Conservation (phyloP, 2,797 vertebrate genomes). For the Sebastiscus tertius region DNA sequence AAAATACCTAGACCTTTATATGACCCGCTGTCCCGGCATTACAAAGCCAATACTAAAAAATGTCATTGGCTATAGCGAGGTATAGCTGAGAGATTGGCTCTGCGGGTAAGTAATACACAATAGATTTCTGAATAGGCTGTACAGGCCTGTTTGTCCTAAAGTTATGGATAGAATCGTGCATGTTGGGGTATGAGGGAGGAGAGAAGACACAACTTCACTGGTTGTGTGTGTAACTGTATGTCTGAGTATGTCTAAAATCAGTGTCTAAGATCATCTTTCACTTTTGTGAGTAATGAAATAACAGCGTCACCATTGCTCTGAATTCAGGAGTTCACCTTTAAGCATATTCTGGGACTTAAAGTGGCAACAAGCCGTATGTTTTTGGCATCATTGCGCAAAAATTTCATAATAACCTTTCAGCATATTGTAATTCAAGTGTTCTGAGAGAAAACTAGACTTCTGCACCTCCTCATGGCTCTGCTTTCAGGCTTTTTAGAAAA, state of each 20-base stretch:
- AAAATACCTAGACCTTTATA: slow-evolving; percentile 12
- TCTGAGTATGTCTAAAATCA: background rate
- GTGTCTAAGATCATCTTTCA: background rate
- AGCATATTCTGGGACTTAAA: background rate
- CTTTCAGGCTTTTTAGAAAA: no score
- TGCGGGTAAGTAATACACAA: slow-evolving; percentile 40
- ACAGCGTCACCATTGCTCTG: background rate
- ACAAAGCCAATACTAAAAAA: slow-evolving; percentile 33
- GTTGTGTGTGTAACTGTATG: background rate
- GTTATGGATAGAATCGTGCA: background rate
- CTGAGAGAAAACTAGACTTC: no score
- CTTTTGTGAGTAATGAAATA: background rate
- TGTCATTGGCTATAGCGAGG: slow-evolving; percentile 21
- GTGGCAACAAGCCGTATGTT: no score
- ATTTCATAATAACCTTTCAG: no score
- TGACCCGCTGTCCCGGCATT: slow-evolving; percentile 4
- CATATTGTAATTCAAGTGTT: no score
- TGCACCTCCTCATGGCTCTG: no score
- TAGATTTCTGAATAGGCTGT: slow-evolving; percentile 18
- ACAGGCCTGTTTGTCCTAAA: background rate
- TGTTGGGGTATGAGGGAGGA: background rate
- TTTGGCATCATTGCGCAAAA: no score
- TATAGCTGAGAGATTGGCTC: slow-evolving; percentile 26
- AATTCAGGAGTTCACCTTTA: background rate
- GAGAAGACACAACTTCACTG: background rate